Evolutionary conservation across 2,888 invertebrate species (phyloP), one percentile per base, ranked within the genome.

Genomic region (Geotrupes spiniger): DNA sequence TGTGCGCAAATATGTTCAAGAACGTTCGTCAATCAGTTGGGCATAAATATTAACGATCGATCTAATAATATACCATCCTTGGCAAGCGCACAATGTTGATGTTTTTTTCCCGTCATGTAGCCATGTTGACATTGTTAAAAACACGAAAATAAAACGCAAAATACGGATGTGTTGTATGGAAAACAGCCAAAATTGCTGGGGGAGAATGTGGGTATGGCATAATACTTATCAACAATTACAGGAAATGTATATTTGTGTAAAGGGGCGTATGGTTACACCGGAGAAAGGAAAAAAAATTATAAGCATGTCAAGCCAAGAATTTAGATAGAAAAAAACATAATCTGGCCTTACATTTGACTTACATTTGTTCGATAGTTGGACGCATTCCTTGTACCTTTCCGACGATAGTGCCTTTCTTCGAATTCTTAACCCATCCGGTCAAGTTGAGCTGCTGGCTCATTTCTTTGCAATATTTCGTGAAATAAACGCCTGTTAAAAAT

Each of bases 341-440:
- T n/a, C n/a, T n/a, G n/a, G n/a, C 3, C n/a, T 2, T 10, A 31
- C 8, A 4, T 9, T 21, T 16, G 27, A 78, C 87, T 82, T 74
- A 93, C 94, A 94, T 89, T 68, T 87, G 84, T 64, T 92, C 89
- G 42, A 94, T 76, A 60, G 83, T 80, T 4, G 81, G 76, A 66
- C 86, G 88, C 33, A 79, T 79, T 8, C 94, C 95, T 73, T 95
- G 92, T 69, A 95, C 80, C 72, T 90, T 89, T 41, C 96, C 96
- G 4, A 88, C 81, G 43, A 96, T 90, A 9, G 94, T 92, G 12
- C 92, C 92, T 51, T 81, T 82, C 70, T 85, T 87, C 33, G 89
- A 88, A 72, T 95, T 94, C 75, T 92, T 92, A 58, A 95, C 89
- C 94, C 94, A 96, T 5, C 96, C 95, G 15, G 82, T 82, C 26